phyloP scores from a whole-genome alignment of 2,113 vertebrate genomes.

The Bostrychus sinensis region DNA sequence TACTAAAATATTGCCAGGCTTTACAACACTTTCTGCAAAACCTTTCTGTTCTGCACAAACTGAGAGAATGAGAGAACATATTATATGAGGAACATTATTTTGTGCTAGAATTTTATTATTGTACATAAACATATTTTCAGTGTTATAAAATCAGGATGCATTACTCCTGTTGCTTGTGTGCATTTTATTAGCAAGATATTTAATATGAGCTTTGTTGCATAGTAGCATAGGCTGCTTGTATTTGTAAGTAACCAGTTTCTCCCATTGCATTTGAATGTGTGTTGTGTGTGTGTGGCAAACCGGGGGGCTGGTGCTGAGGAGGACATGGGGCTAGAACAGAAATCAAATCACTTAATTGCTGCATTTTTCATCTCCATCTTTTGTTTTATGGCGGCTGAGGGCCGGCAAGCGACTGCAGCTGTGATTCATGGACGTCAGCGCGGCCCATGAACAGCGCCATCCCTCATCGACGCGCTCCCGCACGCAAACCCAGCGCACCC shows the following conservation, averaged over 20 bases:
- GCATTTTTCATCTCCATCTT: constrained; percentile 99
- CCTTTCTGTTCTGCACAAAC: too few species aligned
- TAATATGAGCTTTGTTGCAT: constrained; percentile 5
- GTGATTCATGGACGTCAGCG: constrained; percentile 98
- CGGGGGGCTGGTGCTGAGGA: constrained; percentile 71
- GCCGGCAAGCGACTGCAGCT: constrained; percentile 91
- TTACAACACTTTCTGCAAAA: too few species aligned
- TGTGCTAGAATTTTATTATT: neutral
- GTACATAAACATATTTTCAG: too few species aligned
- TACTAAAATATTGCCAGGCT: too few species aligned
- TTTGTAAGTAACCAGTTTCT: constrained; percentile 11
- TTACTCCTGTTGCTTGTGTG: neutral
- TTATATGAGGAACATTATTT: too few species aligned
- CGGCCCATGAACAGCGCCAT: constrained; percentile 95
- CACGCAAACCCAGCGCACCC: constrained; percentile 92
- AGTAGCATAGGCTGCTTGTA: constrained; percentile 7
- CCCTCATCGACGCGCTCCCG: constrained; percentile 94
- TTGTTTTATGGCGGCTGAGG: constrained; percentile 98
- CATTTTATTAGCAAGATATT: neutral
- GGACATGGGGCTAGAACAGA: constrained; percentile 91
- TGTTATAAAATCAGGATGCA: neutral
- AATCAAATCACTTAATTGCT: constrained; percentile 99
- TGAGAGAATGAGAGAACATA: too few species aligned
- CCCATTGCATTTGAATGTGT: constrained; percentile 10
- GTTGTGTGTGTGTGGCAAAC: constrained; percentile 44